Evolutionary conservation across 2,797 vertebrate genomes (phyloP).

Genomic region (Phrynocephalus guinanensis): DNA sequence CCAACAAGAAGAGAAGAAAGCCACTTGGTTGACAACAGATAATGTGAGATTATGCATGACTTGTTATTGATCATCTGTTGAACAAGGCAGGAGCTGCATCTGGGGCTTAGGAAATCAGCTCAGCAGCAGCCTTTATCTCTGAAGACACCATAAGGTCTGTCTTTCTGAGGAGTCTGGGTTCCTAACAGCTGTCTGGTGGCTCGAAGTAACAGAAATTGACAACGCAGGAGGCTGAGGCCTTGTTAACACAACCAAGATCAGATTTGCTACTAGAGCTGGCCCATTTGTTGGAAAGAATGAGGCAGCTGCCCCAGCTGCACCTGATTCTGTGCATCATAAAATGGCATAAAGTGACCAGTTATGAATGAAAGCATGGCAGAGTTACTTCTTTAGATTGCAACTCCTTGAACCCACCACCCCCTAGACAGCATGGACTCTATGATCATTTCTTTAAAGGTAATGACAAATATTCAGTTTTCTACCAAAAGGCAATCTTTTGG

Average conservation of each 20-base stretch:
- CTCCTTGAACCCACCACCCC: background rate
- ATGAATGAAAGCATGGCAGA: background rate
- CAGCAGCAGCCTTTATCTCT: constrained; percentile 40
- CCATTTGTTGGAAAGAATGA: background rate
- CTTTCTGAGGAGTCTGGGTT: background rate
- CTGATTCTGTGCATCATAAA: background rate
- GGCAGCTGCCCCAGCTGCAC: background rate
- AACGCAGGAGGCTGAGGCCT: background rate
- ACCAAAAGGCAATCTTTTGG: too few species aligned
- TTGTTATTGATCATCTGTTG: accelerated
- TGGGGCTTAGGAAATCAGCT: constrained; percentile 4
- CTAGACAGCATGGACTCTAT: too few species aligned
- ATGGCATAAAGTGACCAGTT: background rate
- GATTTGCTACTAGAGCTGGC: background rate
- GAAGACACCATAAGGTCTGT: constrained; percentile 38
- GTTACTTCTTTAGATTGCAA: background rate
- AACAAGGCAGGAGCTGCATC: background rate
- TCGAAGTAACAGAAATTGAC: constrained; percentile 14
- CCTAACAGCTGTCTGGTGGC: constrained; percentile 36
- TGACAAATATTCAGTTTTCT: too few species aligned
- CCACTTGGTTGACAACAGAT: background rate
- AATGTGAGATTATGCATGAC: background rate
- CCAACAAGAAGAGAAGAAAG: background rate
- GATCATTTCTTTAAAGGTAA: too few species aligned
- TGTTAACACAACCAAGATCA: background rate